Percentiles rank a stretch among this genome's conserved stretches.
phyloP scores from a whole-genome alignment of 1,140 invertebrate genomes.

The Euura saliciscinereae region DNA sequence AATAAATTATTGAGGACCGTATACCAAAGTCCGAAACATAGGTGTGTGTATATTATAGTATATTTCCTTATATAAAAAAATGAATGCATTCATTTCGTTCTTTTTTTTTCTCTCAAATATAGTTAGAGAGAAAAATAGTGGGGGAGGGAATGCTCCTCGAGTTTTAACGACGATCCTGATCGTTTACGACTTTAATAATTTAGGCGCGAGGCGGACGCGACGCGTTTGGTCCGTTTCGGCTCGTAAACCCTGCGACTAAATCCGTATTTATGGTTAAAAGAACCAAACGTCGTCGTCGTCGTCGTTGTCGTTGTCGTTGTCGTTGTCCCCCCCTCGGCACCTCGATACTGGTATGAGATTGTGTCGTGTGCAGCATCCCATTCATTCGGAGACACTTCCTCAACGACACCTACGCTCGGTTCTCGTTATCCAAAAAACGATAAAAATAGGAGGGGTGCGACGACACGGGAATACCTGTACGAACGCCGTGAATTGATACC shows the following conservation, averaged over 20 bases:
- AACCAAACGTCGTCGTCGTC: neutral
- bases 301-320: neutral
- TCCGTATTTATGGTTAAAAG: conserved; percentile 5
- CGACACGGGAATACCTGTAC: no score
- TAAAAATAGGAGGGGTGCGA: neutral
- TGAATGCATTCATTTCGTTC: neutral
- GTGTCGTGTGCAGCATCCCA: neutral
- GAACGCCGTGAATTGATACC: no score
- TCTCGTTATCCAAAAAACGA: neutral
- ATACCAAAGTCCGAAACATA: no score
- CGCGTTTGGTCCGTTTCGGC: conserved; percentile 57
- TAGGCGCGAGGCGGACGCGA: conserved; percentile 55
- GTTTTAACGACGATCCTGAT: conserved; percentile 60
- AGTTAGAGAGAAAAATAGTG: no score
- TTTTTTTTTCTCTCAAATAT: conserved; percentile 12
- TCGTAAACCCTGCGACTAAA: conserved; percentile 53
- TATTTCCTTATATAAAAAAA: conserved; percentile 6
- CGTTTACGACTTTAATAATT: conserved; percentile 62
- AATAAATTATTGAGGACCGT: no score
- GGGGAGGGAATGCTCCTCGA: conserved; percentile 23
- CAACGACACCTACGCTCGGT: neutral
- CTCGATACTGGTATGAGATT: neutral
- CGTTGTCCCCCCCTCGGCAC: neutral
- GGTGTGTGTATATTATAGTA: no score
- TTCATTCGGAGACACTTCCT: neutral